Evolutionary conservation across 2,113 vertebrate species (phyloP).

Genomic region (Penelope pileata): DNA sequence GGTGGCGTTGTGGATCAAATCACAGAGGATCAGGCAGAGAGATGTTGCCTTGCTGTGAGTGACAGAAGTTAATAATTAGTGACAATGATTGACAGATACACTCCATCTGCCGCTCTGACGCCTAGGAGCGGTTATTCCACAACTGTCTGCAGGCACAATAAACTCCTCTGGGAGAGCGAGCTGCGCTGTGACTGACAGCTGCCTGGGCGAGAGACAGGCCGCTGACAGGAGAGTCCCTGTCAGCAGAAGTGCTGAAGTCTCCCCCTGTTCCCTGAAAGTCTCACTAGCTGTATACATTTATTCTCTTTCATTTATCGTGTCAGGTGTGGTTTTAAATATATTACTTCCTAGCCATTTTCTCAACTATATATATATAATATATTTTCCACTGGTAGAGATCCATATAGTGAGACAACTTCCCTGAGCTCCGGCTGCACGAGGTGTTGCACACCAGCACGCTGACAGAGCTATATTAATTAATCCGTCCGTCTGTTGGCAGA

Average conservation of each 20-base stretch:
- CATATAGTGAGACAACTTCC: neutral
- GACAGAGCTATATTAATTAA: neutral
- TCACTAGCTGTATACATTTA: constrained; percentile 78
- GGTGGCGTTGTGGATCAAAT: constrained; percentile 89
- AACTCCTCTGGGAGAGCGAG: constrained; percentile 91
- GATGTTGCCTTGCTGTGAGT: constrained; percentile 93
- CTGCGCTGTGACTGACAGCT: constrained; percentile 96
- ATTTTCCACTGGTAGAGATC: constrained; percentile 1
- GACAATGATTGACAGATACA: constrained; percentile 99
- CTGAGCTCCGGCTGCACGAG: neutral
- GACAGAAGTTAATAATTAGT: constrained; percentile 99
- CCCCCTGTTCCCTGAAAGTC: constrained; percentile 67
- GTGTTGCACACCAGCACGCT: neutral
- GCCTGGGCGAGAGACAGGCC: constrained; percentile 91
- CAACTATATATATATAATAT: too few relatives aligned
- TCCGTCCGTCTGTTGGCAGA: neutral
- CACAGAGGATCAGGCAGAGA: constrained; percentile 81
- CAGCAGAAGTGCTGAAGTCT: constrained; percentile 74
- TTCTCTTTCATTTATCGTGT: constrained; percentile 83
- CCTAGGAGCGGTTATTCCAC: constrained; percentile 91
- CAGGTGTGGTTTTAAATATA: constrained; percentile 77
- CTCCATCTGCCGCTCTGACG: constrained; percentile 93
- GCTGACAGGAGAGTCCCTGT: constrained; percentile 79
- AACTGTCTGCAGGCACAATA: constrained; percentile 94
- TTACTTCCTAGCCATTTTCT: constrained; percentile 68